A percentile compares a stretch with the other conserved stretches of the same genome.
Evolutionary conservation across 2,113 vertebrate species (phyloP).

Genomic region (Apistogramma diplotaenia): DNA sequence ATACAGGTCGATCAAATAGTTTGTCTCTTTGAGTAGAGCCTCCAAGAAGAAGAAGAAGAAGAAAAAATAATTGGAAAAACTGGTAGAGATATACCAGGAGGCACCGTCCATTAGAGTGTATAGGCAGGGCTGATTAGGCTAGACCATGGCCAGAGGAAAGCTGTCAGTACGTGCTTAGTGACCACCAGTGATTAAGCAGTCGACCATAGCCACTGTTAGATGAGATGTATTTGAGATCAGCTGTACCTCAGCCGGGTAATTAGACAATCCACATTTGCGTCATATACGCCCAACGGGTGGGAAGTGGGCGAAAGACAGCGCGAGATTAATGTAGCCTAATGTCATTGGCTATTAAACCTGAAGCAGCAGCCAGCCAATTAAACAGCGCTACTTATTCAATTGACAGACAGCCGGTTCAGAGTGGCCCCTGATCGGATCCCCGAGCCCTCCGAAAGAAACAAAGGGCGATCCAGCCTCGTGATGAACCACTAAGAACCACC

Average conservation of each 20-base stretch:
- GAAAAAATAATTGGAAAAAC: background rate
- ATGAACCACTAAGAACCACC: background rate
- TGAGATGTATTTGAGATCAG: conserved; percentile 46
- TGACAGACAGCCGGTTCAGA: background rate
- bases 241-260: conserved; percentile 39
- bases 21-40: background rate
- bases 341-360: conserved; percentile 24
- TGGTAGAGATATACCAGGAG: background rate
- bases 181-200: background rate
- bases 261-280: conserved; percentile 18
- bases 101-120: background rate
- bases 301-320: background rate
- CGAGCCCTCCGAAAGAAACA: conserved; percentile 5
- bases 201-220: conserved; percentile 8
- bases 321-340: background rate
- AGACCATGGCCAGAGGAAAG: background rate
- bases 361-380: conserved; percentile 26
- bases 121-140: conserved; percentile 6
- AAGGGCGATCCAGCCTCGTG: conserved; percentile 8
- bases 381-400: background rate
- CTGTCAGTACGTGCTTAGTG: background rate
- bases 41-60: background rate
- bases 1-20: conserved; percentile 1
- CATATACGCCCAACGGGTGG: conserved; percentile 12
- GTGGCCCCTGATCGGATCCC: conserved; percentile 9